Conservation (phyloP, 2,797 vertebrate genomes). For the Scolopax bukidnonensis region DNA sequence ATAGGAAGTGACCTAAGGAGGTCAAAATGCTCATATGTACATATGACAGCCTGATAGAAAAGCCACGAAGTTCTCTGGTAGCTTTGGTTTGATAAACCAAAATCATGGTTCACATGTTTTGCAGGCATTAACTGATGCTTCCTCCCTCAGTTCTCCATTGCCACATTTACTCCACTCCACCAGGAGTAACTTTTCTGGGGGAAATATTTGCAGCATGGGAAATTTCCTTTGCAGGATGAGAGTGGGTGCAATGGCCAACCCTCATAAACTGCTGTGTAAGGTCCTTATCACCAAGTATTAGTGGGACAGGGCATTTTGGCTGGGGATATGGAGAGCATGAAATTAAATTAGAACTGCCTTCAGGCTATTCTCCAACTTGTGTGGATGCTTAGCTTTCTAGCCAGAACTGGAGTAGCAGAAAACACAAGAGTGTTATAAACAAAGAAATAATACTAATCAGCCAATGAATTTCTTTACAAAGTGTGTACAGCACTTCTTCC, state of each 20-base stretch:
- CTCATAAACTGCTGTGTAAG: not conserved
- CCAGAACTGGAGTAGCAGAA: not conserved
- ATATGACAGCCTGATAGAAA: not conserved
- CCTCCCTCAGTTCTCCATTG: not conserved
- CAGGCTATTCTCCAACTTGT: not conserved
- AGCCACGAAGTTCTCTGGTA: not conserved
- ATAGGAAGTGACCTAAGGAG: not conserved
- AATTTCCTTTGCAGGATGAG: not conserved
- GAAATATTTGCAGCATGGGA: not conserved
- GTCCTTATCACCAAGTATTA: not conserved
- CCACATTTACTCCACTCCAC: not conserved
- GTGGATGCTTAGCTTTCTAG: not conserved
- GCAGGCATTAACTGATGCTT: not conserved
- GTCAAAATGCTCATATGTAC: not conserved
- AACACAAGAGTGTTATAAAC: not conserved
- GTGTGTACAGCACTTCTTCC: not conserved
- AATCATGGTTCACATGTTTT: not conserved
- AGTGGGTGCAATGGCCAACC: not conserved
- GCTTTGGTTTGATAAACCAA: not conserved
- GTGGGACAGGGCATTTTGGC: not conserved
- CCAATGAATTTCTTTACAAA: not conserved
- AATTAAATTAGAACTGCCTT: not conserved
- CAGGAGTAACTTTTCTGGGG: not conserved
- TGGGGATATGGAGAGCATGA: not conserved
- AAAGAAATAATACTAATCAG: not conserved